These are phyloP conservation scores for Maniola jurtina DNA, from an alignment of 1,140 invertebrate species.

Conservation along the genomic window DNA sequence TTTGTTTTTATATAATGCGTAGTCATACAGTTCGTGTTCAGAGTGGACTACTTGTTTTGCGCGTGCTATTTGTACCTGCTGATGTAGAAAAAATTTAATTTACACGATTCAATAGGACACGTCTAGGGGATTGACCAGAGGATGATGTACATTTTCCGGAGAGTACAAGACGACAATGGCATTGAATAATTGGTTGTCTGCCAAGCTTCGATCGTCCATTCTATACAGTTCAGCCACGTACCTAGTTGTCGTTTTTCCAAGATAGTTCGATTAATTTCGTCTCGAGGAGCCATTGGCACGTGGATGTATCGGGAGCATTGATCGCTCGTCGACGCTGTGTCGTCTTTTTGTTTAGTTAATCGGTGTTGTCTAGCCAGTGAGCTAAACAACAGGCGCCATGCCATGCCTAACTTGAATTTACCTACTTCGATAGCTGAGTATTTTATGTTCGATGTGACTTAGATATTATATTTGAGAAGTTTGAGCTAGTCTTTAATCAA, in stretches of 20 bases:
- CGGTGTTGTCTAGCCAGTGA: not conserved
- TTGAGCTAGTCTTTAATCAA: no score
- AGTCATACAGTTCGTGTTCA: no score
- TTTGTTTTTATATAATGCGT: no score
- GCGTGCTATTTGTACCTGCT: no score
- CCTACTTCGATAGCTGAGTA: no score
- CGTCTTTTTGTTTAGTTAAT: not conserved
- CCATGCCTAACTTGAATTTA: not conserved
- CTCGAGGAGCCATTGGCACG: not conserved
- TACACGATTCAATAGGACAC: no score
- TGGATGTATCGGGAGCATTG: conserved; percentile 5
- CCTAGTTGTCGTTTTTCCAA: not conserved
- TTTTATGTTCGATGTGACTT: no score
- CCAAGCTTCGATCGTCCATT: not conserved
- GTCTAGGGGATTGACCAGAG: no score
- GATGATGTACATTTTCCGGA: not conserved
- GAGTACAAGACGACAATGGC: not conserved
- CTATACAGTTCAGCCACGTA: not conserved
- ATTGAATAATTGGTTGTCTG: conserved; percentile 1
- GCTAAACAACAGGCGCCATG: not conserved
- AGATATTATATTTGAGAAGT: no score
- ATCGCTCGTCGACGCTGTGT: not conserved
- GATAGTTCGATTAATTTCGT: conserved; percentile 5
- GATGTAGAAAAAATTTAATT: no score
- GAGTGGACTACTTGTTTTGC: no score